Evolutionary conservation across 1,140 invertebrate genomes (phyloP).

Genomic region (Mamestra configurata): DNA sequence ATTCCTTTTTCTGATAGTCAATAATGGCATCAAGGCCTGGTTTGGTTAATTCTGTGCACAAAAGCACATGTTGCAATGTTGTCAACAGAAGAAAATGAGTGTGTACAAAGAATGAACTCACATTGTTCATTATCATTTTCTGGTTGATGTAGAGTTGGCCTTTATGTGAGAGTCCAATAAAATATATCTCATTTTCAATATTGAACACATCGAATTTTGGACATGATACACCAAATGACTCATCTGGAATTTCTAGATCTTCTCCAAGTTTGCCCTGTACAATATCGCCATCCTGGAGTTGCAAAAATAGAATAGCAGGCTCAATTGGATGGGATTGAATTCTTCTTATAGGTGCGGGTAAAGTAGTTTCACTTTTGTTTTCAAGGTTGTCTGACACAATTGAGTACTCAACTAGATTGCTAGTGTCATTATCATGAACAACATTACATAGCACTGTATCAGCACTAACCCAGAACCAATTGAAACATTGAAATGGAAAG

Average conservation of each 20-base stretch:
- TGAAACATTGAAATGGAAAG: slow-evolving; percentile 79
- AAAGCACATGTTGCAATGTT: slow-evolving; percentile 91
- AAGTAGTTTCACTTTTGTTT: slow-evolving; percentile 55
- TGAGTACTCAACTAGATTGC: slow-evolving; percentile 72
- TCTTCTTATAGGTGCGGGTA: slow-evolving; percentile 68
- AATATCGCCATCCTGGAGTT: slow-evolving; percentile 78
- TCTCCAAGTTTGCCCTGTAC: slow-evolving; percentile 67
- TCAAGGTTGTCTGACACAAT: slow-evolving; percentile 65
- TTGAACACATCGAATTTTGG: slow-evolving; percentile 83
- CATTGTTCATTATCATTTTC: slow-evolving; percentile 90
- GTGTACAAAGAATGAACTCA: slow-evolving; percentile 93
- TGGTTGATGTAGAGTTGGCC: slow-evolving; percentile 91
- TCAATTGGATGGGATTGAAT: slow-evolving; percentile 68
- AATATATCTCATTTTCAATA: slow-evolving; percentile 80
- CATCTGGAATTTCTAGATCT: slow-evolving; percentile 69
- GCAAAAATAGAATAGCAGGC: slow-evolving; percentile 64
- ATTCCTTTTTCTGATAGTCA: slow-evolving; percentile 74
- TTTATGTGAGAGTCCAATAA: slow-evolving; percentile 89
- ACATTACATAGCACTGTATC: slow-evolving; percentile 65
- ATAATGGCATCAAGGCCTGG: slow-evolving; percentile 68
- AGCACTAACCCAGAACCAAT: slow-evolving; percentile 77
- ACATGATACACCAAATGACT: slow-evolving; percentile 79
- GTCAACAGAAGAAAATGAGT: slow-evolving; percentile 93
- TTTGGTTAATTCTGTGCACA: slow-evolving; percentile 89
- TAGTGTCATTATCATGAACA: slow-evolving; percentile 62